Evolutionary conservation across 2,113 vertebrate species (phyloP).

Genomic region (Hydrolagus affinis): DNA sequence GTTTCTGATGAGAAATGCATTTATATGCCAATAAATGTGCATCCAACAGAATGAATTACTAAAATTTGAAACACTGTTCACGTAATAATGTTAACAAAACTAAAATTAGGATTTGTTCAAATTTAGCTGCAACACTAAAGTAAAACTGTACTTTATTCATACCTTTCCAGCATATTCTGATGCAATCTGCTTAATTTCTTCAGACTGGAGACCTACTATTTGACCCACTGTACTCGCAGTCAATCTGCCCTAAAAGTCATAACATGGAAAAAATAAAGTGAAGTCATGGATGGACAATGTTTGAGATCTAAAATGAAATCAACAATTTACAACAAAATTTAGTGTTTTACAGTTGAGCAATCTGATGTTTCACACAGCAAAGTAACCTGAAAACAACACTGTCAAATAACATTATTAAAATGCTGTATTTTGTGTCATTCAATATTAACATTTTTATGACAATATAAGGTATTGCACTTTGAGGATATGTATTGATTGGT

Average conservation of each 20-base stretch:
- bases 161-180: slow-evolving; percentile 84
- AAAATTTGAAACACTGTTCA: too few relatives aligned
- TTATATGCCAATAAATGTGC: too few relatives aligned
- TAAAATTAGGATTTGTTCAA: too few relatives aligned
- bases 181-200: slow-evolving; percentile 90
- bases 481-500: background rate
- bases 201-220: slow-evolving; percentile 86
- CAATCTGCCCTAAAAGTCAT: slow-evolving; percentile 67
- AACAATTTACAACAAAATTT: background rate
- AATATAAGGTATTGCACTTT: background rate
- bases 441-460: background rate
- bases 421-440: background rate
- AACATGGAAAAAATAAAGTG: background rate
- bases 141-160: slow-evolving; percentile 28
- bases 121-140: too few relatives aligned
- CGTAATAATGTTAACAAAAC: too few relatives aligned
- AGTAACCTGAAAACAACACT: background rate
- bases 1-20: too few relatives aligned
- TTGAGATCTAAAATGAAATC: background rate
- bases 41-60: too few relatives aligned
- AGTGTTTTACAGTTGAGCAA: background rate
- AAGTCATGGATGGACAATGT: background rate
- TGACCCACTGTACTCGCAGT: slow-evolving; percentile 88
- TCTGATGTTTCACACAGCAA: background rate
- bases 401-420: background rate